Base-by-base conservation (phyloP, 2,113 vertebrate species). In the Spizaetus ornatus region DNA sequence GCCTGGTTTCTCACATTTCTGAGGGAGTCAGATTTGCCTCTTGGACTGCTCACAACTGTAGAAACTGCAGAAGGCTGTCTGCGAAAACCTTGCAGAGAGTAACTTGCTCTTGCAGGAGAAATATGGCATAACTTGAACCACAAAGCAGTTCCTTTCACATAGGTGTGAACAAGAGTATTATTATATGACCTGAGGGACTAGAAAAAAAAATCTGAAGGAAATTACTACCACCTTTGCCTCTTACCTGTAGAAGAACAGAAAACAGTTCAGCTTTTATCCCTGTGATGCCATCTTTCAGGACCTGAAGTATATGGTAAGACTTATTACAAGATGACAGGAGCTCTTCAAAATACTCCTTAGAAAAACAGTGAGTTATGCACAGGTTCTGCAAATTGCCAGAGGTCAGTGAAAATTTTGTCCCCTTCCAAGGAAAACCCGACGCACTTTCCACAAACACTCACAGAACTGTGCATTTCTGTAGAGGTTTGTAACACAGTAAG, bases 281-380 rank as follows among this genome's bases (percentile, higher is more conserved):
- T 25, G 95, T 82, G 7, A 77, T 58, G 16, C 97, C 98, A 48
- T 88, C 86, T 70, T 82, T 92, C 36, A 89, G 56, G 45, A 95
- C 89, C 94, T 93, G 87, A 47, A 98, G 65, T 14, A 97, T 32
- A 34, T 94, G 96, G 81, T 96, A 94, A 82, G 96, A 97, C 29
- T 96, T 97, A 26, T 97, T 98, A 16, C 42, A 38, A 47, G 97
- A 97, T 31, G 96, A 96, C 25, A 89, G 66, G 31, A 97, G 71
- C 62, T 95, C 82, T 92, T 93, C 84, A 82, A 97, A 97, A 89
- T 95, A 95, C 36, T 93, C 82, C 8, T 38, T 36, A 18, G 23
- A 89, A 80, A 98, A 97, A 12, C 31, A 38, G 32, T 50, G 73
- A 10, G 25, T 82, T 78, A 93, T 95, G 81, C 90, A 91, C 82